Conservation (phyloP, 2,888 invertebrate genomes). For the Nezara viridula region DNA sequence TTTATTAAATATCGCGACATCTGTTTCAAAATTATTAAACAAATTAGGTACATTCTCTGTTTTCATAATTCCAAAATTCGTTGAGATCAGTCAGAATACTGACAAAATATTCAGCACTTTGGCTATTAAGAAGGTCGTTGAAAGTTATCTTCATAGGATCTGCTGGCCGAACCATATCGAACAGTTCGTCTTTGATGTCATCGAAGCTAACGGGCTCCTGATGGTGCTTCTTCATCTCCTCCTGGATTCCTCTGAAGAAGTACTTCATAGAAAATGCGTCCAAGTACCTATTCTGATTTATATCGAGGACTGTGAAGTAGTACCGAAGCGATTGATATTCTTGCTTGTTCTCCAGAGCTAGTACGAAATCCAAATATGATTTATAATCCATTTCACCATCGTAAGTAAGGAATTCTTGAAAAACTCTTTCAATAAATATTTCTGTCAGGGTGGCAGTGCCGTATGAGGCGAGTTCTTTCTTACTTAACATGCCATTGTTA, state of each 20-base stretch:
- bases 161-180: conserved; percentile 95
- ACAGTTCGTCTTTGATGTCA: conserved; percentile 96
- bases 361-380: conserved; percentile 93
- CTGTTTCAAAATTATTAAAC: not conserved
- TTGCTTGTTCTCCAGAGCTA: conserved; percentile 91
- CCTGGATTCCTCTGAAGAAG: conserved; percentile 94
- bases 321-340: conserved; percentile 94
- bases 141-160: conserved; percentile 88
- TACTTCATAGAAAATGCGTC: conserved; percentile 92
- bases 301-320: conserved; percentile 90
- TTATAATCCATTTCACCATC: conserved; percentile 97
- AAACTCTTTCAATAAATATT: conserved; percentile 92
- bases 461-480: conserved; percentile 89
- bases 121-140: conserved; percentile 85
- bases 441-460: conserved; percentile 92
- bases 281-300: conserved; percentile 87
- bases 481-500: conserved; percentile 95
- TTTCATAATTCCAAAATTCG: conserved; percentile 93
- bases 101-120: conserved; percentile 93
- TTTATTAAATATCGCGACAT: not conserved
- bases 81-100: conserved; percentile 95
- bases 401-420: conserved; percentile 95
- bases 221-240: conserved; percentile 87
- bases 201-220: conserved; percentile 93
- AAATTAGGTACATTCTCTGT: conserved; percentile 19